Conservation (phyloP, 2,888 invertebrate species). For the Lasius platythorax region DNA sequence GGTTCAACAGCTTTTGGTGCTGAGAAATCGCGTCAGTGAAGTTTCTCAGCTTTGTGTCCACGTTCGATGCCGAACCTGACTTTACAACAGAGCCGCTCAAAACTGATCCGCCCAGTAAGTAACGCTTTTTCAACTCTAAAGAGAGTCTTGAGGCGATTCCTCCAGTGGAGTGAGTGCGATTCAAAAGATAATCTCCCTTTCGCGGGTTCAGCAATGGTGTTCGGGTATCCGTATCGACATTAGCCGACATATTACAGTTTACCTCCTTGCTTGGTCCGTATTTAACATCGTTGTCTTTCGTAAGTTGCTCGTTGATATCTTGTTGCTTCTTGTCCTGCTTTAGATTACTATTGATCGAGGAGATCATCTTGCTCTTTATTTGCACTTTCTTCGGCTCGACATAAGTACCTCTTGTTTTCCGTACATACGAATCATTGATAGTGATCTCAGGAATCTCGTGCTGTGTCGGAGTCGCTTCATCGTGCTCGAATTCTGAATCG, state of each 20-base stretch:
- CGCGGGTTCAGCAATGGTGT: conserved; percentile 88
- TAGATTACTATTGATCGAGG: conserved; percentile 85
- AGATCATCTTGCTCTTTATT: conserved; percentile 87
- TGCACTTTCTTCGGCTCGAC: conserved; percentile 88
- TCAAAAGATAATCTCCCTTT: conserved; percentile 92
- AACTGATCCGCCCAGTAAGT: conserved; percentile 91
- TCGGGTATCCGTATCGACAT: conserved; percentile 49
- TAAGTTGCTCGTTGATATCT: conserved; percentile 45
- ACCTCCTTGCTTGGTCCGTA: conserved; percentile 46
- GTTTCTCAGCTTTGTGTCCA: conserved; percentile 94
- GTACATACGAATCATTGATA: conserved; percentile 89
- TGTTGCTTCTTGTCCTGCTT: conserved; percentile 72
- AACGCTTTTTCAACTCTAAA: conserved; percentile 94
- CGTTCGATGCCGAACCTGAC: conserved; percentile 93
- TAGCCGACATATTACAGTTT: conserved; percentile 48
- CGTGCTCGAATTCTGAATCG: conserved; percentile 96
- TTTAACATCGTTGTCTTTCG: conserved; percentile 10
- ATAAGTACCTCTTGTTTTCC: conserved; percentile 87
- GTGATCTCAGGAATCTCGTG: conserved; percentile 92
- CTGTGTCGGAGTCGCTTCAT: conserved; percentile 90
- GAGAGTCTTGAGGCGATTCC: conserved; percentile 96
- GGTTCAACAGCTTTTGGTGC: conserved; percentile 94
- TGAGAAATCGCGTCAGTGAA: conserved; percentile 95
- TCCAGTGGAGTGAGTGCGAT: conserved; percentile 94
- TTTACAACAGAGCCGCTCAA: conserved; percentile 91